A percentile compares a stretch with the other conserved stretches of the same genome.
Conservation (phyloP, 1,140 invertebrate genomes). For the Ostrea edulis region DNA sequence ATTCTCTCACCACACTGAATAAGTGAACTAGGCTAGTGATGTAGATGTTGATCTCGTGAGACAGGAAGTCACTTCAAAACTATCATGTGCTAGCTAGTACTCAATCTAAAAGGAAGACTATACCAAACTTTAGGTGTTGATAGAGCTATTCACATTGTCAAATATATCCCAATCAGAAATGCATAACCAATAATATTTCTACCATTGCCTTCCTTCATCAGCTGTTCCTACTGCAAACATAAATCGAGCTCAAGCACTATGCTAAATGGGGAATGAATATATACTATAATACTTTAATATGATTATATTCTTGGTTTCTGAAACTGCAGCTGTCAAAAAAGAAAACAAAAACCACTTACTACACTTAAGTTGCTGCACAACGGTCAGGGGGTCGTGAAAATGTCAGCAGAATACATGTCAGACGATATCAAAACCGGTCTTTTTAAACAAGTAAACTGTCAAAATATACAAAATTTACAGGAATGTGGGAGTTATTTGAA, state of each 20-base stretch:
- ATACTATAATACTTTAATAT: no score
- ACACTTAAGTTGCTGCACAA: not conserved
- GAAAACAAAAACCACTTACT: not conserved
- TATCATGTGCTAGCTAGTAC: no score
- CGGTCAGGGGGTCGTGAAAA: conserved; percentile 17
- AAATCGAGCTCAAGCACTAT: no score
- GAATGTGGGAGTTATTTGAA: not conserved
- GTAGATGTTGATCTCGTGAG: not conserved
- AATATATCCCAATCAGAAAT: no score
- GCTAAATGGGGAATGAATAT: no score
- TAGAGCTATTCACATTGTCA: no score
- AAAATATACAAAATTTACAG: not conserved
- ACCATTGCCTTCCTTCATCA: no score
- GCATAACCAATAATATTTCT: no score
- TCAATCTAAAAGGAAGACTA: no score
- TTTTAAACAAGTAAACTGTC: not conserved
- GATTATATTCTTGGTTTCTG: not conserved
- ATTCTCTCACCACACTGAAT: not conserved
- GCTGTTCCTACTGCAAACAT: no score
- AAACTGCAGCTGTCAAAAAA: not conserved
- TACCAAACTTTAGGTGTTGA: no score
- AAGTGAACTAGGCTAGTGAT: not conserved
- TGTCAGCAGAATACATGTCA: not conserved
- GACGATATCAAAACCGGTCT: not conserved
- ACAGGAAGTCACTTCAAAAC: not conserved